Evolutionary conservation across 2,888 invertebrate genomes (phyloP).

Genomic region (Aricia artaxerxes): DNA sequence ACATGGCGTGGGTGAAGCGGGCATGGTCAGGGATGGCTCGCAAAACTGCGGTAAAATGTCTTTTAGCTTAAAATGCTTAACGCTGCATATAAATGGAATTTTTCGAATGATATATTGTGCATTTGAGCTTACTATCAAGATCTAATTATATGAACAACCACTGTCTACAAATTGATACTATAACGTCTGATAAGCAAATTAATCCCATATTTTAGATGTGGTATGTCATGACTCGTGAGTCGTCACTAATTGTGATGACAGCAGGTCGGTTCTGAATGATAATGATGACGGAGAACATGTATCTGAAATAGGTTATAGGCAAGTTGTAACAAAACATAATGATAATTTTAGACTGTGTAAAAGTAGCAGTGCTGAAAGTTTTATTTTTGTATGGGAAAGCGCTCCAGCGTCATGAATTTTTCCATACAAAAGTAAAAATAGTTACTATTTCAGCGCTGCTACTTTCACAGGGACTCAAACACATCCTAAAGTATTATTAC

Average conservation of each 20-base stretch:
- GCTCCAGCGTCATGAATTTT: too few relatives aligned
- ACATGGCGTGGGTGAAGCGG: conserved; percentile 20
- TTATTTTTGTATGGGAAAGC: too few relatives aligned
- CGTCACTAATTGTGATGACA: too few relatives aligned
- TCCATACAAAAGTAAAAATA: too few relatives aligned
- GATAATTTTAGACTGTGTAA: neutral
- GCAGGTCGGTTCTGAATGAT: neutral
- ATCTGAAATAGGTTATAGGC: neutral
- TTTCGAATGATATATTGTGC: too few relatives aligned
- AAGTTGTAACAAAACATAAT: neutral
- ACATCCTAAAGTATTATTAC: too few relatives aligned
- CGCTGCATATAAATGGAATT: neutral
- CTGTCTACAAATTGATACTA: neutral
- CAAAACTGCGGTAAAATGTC: conserved; percentile 24
- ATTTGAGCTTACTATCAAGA: too few relatives aligned
- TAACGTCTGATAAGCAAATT: too few relatives aligned
- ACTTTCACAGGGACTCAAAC: too few relatives aligned
- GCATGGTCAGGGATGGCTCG: conserved; percentile 26
- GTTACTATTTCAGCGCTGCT: too few relatives aligned
- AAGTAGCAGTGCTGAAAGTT: too few relatives aligned
- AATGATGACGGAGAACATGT: neutral
- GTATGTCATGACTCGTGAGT: neutral
- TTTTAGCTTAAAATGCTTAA: conserved; percentile 14
- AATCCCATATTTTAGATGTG: neutral
- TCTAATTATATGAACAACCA: neutral